phyloP scores from a whole-genome alignment of 2,113 vertebrate species.

The Chunga burmeisteri region DNA sequence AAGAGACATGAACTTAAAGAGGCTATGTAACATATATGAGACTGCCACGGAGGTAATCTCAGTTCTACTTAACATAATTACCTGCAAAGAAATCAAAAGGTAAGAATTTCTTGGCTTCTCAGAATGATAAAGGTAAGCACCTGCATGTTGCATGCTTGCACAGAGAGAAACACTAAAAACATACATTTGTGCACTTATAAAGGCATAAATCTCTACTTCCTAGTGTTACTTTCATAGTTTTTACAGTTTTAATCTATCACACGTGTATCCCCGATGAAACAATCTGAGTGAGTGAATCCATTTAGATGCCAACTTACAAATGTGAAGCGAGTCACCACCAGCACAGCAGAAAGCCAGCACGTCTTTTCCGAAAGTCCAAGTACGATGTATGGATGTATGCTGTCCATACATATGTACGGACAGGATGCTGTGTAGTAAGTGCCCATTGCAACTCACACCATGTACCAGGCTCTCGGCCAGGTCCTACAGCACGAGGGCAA shows the following conservation, averaged over 20 bases:
- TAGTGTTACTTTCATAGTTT: not conserved
- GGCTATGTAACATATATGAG: not conserved
- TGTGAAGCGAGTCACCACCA: not conserved
- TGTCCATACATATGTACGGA: not conserved
- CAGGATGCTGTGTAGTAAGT: not conserved
- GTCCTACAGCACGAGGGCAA: not conserved
- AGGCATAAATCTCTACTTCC: not conserved
- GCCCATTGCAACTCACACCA: accelerated
- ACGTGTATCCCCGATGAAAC: not conserved
- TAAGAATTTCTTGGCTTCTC: not conserved
- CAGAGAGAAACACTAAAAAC: not conserved
- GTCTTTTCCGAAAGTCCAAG: not conserved
- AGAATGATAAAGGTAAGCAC: not conserved
- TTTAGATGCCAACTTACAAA: not conserved
- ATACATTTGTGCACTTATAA: not conserved
- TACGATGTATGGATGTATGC: accelerated
- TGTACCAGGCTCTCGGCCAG: not conserved
- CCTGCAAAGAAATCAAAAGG: not conserved
- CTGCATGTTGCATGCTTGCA: not conserved
- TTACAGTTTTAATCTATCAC: not conserved
- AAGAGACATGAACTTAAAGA: not conserved
- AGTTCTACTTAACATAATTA: not conserved
- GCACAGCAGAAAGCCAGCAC: not conserved
- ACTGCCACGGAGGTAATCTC: not conserved
- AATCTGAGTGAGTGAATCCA: not conserved